Conservation (phyloP, 2,113 vertebrate species). For the Lepisosteus osseus region DNA sequence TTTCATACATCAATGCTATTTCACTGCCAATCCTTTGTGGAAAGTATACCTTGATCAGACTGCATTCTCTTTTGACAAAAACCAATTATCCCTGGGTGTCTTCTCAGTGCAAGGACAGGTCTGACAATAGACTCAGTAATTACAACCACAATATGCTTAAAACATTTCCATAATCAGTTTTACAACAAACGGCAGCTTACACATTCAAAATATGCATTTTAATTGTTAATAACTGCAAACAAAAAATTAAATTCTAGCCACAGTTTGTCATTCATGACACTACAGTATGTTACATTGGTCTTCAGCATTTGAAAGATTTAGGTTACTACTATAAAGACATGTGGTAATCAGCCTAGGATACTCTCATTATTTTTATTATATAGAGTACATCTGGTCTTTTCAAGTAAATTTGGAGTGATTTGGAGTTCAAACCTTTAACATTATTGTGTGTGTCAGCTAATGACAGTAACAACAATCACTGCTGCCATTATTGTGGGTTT, state of each 20-base stretch:
- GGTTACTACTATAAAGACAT: slow-evolving; percentile 18
- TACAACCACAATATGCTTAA: no score
- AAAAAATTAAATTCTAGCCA: no score
- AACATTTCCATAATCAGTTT: no score
- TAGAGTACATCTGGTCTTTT: slow-evolving; percentile 57
- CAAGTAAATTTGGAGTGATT: slow-evolving; percentile 55
- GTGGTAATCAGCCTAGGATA: slow-evolving; percentile 43
- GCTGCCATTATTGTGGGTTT: slow-evolving; percentile 56
- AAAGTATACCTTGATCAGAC: neutral
- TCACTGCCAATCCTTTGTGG: neutral
- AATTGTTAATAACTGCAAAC: no score
- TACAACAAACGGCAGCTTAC: no score
- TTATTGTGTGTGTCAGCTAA: slow-evolving; percentile 50
- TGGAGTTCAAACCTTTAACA: slow-evolving; percentile 52
- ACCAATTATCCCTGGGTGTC: neutral
- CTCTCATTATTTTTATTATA: slow-evolving; percentile 48
- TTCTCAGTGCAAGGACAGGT: neutral
- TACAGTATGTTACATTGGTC: neutral
- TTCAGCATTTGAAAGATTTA: neutral
- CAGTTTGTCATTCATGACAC: neutral
- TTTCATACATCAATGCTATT: neutral
- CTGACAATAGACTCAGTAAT: no score
- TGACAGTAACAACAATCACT: slow-evolving; percentile 62
- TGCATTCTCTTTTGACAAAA: neutral
- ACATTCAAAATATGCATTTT: no score